Evolutionary conservation across 2,888 invertebrate genomes (phyloP).

Genomic region (Apomyelois bistriatella): DNA sequence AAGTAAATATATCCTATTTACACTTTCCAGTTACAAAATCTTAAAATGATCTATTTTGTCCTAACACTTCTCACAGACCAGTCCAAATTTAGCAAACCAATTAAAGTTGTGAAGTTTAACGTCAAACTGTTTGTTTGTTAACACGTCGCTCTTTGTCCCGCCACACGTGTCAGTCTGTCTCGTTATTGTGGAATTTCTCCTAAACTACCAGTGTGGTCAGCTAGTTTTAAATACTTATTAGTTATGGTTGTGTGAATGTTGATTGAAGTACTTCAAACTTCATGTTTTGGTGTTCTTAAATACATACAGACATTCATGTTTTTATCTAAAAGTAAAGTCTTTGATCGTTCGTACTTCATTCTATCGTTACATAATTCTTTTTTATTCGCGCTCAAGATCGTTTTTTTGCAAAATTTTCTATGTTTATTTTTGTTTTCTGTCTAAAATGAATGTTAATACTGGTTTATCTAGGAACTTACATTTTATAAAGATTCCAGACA

Average conservation of each 20-base stretch:
- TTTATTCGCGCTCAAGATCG: no score
- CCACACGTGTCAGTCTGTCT: conserved; percentile 29
- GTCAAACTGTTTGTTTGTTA: conserved; percentile 9
- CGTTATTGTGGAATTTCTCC: conserved; percentile 27
- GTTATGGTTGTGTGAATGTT: not conserved
- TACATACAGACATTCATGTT: no score
- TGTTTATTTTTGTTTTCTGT: no score
- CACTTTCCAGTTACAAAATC: not conserved
- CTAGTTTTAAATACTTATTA: not conserved
- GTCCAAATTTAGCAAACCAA: conserved; percentile 2
- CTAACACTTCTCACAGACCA: not conserved
- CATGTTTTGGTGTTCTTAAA: no score
- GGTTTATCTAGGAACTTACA: no score
- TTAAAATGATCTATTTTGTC: not conserved
- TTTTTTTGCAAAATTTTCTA: no score
- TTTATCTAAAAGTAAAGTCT: no score
- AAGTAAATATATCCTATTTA: no score
- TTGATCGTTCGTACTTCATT: no score
- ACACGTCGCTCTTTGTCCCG: conserved; percentile 6
- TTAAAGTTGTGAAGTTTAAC: conserved; percentile 9
- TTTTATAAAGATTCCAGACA: no score
- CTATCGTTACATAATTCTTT: no score
- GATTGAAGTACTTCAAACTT: not conserved
- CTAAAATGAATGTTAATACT: no score
- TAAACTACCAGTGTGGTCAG: conserved; percentile 14